Conservation (phyloP, 2,888 invertebrate species). For the Bhutanitis thaidina region DNA sequence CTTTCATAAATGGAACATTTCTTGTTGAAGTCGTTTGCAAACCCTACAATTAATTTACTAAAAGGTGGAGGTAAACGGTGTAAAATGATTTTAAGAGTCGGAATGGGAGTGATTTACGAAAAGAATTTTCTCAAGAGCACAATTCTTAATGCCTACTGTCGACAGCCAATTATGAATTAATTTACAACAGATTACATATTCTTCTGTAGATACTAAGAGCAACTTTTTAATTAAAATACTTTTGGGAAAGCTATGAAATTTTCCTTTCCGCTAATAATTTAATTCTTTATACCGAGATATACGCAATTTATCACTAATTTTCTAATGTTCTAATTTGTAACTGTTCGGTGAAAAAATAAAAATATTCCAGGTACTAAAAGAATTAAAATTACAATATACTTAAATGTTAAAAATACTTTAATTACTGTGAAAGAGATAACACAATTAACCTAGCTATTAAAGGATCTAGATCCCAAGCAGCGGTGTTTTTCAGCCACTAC, state of each 20-base stretch:
- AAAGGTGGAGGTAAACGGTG: constrained; percentile 17
- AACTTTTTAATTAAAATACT: constrained; percentile 75
- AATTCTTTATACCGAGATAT: not conserved
- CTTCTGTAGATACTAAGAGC: constrained; percentile 55
- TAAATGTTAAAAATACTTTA: too few relatives aligned
- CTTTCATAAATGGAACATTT: constrained; percentile 12
- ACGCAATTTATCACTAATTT: too few relatives aligned
- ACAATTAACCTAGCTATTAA: too few relatives aligned
- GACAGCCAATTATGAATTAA: constrained; percentile 67
- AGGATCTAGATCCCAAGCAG: too few relatives aligned
- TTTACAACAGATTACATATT: constrained; percentile 72
- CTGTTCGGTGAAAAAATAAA: too few relatives aligned
- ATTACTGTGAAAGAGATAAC: too few relatives aligned
- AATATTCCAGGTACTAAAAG: too few relatives aligned
- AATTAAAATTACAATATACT: too few relatives aligned
- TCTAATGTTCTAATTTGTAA: too few relatives aligned
- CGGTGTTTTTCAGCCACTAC: too few relatives aligned
- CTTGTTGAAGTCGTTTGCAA: constrained; percentile 6
- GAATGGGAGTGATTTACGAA: constrained; percentile 15
- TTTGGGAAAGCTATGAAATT: constrained; percentile 24
- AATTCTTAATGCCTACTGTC: constrained; percentile 39
- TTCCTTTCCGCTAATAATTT: constrained; percentile 4
- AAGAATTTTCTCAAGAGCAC: constrained; percentile 21
- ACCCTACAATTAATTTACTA: constrained; percentile 17
- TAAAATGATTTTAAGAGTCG: constrained; percentile 15